These are phyloP conservation scores for Tachyglossus aculeatus DNA, from an alignment of 2,797 vertebrate genomes.

Conservation along the genomic window DNA sequence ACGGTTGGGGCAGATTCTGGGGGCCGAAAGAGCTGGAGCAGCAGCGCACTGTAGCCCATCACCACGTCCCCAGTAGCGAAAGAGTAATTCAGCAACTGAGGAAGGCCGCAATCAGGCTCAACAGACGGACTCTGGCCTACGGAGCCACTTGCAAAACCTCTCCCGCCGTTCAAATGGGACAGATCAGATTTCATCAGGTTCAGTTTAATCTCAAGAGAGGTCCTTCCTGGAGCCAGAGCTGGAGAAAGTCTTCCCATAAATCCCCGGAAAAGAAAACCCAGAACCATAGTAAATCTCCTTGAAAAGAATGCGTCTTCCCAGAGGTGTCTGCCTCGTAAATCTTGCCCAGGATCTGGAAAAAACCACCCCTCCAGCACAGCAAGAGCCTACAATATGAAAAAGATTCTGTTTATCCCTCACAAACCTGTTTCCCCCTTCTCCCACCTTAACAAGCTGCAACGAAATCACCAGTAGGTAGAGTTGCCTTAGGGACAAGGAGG, in stretches of 20 bases:
- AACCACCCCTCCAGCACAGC: slow-evolving; percentile 4
- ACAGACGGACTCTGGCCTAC: not conserved
- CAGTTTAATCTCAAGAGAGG: not conserved
- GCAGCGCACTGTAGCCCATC: no score
- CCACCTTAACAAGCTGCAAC: not conserved
- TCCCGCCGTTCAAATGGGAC: not conserved
- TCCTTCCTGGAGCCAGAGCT: slow-evolving; percentile 10
- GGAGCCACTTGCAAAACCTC: not conserved
- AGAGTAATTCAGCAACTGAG: no score
- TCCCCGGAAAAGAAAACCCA: slow-evolving; percentile 4
- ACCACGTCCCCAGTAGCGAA: no score
- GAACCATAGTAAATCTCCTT: not conserved
- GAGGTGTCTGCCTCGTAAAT: not conserved
- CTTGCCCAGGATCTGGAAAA: not conserved
- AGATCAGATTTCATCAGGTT: not conserved
- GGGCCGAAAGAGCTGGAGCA: no score
- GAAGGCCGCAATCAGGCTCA: no score
- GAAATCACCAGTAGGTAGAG: not conserved
- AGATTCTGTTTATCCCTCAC: not conserved
- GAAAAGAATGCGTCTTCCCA: not conserved
- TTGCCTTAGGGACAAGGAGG: no score
- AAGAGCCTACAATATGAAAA: slow-evolving; percentile 1
- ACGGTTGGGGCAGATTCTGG: no score
- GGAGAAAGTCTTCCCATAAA: slow-evolving; percentile 4
- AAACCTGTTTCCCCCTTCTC: not conserved